phyloP scores from a whole-genome alignment of 2,797 vertebrate species.

The Falco columbarius region DNA sequence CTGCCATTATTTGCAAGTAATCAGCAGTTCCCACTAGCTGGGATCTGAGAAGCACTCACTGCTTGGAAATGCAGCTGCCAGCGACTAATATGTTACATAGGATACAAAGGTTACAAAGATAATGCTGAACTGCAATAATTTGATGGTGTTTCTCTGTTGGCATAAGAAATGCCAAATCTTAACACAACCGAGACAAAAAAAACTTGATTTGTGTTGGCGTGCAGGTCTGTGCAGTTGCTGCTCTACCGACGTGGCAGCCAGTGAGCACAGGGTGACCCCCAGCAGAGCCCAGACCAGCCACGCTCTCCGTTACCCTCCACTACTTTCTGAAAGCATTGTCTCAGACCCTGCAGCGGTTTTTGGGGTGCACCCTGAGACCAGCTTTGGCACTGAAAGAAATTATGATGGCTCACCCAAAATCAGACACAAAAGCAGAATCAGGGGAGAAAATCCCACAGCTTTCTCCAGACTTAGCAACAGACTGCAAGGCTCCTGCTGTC shows the following conservation, averaged over 20 bases:
- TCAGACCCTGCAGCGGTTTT: neutral
- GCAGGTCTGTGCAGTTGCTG: neutral
- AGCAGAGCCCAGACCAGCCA: neutral
- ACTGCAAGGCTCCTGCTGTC: neutral
- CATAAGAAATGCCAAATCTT: neutral
- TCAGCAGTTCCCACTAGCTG: neutral
- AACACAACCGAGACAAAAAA: neutral
- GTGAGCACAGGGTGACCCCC: neutral
- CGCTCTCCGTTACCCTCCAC: fast-evolving
- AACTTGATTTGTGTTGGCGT: neutral
- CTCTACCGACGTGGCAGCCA: fast-evolving
- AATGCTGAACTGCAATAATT: neutral
- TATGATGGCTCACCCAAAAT: neutral
- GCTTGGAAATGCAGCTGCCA: neutral
- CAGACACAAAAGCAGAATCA: neutral
- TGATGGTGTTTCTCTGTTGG: neutral
- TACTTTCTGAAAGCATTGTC: neutral
- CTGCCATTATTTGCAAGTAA: neutral
- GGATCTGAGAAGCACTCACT: neutral
- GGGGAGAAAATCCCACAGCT: neutral
- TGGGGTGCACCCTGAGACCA: neutral
- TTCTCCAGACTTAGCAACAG: neutral
- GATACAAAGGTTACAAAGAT: neutral
- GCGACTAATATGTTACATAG: too few species aligned
- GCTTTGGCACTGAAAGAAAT: neutral